A percentile compares a stretch with the other conserved stretches of the same genome.
Evolutionary conservation across 2,113 vertebrate genomes (phyloP).

Genomic region (Syngnathus typhle): DNA sequence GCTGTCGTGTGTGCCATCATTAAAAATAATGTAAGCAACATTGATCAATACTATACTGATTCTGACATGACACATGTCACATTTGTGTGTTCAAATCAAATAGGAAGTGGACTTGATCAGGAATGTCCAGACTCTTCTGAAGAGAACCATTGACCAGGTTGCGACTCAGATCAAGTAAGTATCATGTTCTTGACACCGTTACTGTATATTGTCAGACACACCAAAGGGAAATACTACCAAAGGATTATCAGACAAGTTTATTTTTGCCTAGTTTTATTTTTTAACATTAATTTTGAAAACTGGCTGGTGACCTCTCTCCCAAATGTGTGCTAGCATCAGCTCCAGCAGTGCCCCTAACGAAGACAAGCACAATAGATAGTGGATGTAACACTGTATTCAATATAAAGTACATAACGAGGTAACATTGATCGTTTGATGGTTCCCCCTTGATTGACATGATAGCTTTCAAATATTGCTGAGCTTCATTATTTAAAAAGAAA

Average conservation of each 20-base stretch:
- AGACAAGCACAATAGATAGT: background rate
- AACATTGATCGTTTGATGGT: background rate
- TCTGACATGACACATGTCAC: background rate
- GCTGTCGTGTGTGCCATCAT: too few relatives aligned
- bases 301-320: too few relatives aligned
- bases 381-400: background rate
- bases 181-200: background rate
- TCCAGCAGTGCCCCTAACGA: background rate
- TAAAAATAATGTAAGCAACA: background rate
- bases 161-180: conserved; percentile 81
- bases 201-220: background rate
- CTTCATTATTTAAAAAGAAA: background rate
- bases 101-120: conserved; percentile 88
- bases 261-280: background rate
- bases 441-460: background rate
- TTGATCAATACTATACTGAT: background rate
- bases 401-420: background rate
- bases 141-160: conserved; percentile 78
- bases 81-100: conserved; percentile 6
- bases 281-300: background rate
- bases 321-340: too few relatives aligned
- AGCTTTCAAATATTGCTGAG: background rate
- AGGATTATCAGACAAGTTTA: too few relatives aligned
- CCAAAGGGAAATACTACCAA: too few relatives aligned
- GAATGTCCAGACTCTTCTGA: conserved; percentile 83